A percentile compares a stretch with the other conserved stretches of the same genome.
Evolutionary conservation across 2,797 vertebrate genomes (phyloP).

Genomic region (Lithobates sylvaticus): DNA sequence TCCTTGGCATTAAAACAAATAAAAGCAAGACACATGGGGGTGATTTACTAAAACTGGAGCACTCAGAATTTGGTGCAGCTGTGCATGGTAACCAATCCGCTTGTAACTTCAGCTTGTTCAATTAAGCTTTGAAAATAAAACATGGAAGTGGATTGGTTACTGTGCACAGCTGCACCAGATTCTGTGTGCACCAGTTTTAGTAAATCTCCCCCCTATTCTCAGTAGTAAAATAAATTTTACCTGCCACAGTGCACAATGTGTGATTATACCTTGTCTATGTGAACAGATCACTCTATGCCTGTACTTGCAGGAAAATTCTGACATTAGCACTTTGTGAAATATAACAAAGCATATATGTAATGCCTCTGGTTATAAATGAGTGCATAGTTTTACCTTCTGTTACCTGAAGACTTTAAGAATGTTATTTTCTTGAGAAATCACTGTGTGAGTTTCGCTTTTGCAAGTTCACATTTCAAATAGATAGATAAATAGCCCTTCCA

Average conservation of each 20-base stretch:
- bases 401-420: neutral
- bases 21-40: neutral
- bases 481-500: too few species aligned
- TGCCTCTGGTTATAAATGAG: conserved; percentile 23
- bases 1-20: neutral
- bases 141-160: too few species aligned
- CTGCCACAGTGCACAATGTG: neutral
- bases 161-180: too few species aligned
- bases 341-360: conserved; percentile 20
- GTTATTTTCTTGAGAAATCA: neutral
- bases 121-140: too few species aligned
- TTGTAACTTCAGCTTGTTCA: too few species aligned
- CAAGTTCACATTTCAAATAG: neutral
- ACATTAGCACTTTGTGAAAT: conserved; percentile 26
- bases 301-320: conserved; percentile 32
- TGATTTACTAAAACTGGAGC: too few species aligned
- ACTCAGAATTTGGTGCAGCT: too few species aligned
- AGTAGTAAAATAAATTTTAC: neutral
- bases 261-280: neutral
- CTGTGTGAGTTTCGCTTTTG: neutral
- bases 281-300: conserved; percentile 28
- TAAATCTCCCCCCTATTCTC: neutral
- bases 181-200: too few species aligned
- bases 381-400: conserved; percentile 13
- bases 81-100: too few species aligned